Evolutionary conservation across 2,888 invertebrate genomes (phyloP), one percentile per base, ranked within the genome.

Genomic region (Xylota sylvarum): DNA sequence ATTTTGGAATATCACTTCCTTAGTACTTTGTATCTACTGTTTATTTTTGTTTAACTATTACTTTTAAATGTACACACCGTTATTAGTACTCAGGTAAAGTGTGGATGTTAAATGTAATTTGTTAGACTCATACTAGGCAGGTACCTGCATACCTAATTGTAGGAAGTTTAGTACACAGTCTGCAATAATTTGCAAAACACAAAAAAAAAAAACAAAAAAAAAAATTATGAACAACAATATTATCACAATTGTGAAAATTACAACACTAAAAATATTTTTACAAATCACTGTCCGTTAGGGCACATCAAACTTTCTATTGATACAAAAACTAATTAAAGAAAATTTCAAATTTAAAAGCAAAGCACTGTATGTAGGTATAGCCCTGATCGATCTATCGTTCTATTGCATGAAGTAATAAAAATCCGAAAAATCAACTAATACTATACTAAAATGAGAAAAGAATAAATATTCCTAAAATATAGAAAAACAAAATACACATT

Each of bases 381-480:
- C 10, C 17, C 12, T 46, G 67, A 27, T 40, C 67, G 43, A 55
- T 69, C 37, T 30, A 69, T 55, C 23, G 19, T 40, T 40, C 52
- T 19, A 55, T 70, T 19, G 14, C 4, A 70, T 56, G 43, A 56
- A 70, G 12, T 70, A 70, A 62, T 62, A 43, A 73, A 23, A 52
- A 67, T 32, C 0, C 27, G 37, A 50, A 52, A 73, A 27, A 37
- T 30, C 12, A 46, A 74, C 74, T 37, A 62, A 62, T 43, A 62
- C 72, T 52, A 46, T 27, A 62, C 27, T 17, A 50, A 37, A 37
- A 40, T 40, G 19, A 52, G n/a, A 14, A 43, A 30, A 52, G n/a
- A 43, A 52, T 40, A 50, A 48, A 60, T 35, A 62, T 62, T 52
- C 48, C 62, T 50, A 17, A 62, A 62, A 52, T 52, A 23, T 52